Base-by-base conservation (phyloP, 2,888 invertebrate species). In the Byasa hedistus region DNA sequence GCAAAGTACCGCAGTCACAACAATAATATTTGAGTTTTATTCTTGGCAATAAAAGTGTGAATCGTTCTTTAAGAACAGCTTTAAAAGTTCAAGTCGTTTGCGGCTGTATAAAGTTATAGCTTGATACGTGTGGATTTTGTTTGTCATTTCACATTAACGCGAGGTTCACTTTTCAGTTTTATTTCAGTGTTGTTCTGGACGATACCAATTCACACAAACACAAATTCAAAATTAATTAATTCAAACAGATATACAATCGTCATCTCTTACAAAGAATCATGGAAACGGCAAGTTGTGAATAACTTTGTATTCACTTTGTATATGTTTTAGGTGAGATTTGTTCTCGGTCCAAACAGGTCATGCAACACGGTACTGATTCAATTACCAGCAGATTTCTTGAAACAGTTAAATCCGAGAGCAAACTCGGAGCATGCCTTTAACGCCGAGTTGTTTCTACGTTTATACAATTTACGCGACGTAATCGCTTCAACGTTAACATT, bases 401-500 rank as follows among this genome's bases (percentile, higher is more conserved):
- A 58, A 56, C 66, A 54, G 57, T 62, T 66, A 66, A 66, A 57
- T 23, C 51, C 57, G 22, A 48, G 61, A 36, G 58, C 52, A 57
- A 57, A 54, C 22, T 54, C 48, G 55, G 39, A 39, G 61, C 21
- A n/a, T 4, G 51, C 48, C 57, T 61, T 66, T 62, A 54, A 66
- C 44, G 62, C 61, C 22, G 54, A 24, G 61, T 57, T 52, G 61
- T 57, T 52, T 54, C 15, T 57, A 48, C 44, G 44, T 24, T 55
- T 17, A 62, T 51, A 22, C 51, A 48, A 66, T 57, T 66, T 61
- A 60, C 60, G 58, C 23, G 48, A 55, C 22, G 59, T 54, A 58
- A 57, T 58, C 54, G 58, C 55, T 58, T 58, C 10, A 54, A 24
- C 54, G 27, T 7, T 23, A n/a, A 66, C 75, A 75, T 70, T 57